These are phyloP conservation scores for Drosophila anceps DNA, from an alignment of 2,888 invertebrate species.

Conservation along the genomic window DNA sequence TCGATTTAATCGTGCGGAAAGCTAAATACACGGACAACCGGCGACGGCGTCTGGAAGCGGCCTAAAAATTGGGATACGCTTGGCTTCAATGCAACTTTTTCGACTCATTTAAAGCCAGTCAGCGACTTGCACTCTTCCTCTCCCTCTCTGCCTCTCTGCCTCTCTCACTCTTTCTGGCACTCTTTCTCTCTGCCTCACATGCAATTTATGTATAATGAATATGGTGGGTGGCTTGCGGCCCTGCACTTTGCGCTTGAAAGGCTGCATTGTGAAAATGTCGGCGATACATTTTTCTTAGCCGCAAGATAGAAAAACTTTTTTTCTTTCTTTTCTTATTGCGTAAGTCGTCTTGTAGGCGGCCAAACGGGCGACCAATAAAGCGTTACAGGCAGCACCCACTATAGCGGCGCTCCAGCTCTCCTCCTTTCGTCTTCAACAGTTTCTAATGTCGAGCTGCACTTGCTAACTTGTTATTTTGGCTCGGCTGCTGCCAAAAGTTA, in stretches of 20 bases:
- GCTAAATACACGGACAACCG: slow-evolving; percentile 70
- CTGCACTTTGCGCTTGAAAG: slow-evolving; percentile 80
- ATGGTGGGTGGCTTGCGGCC: slow-evolving; percentile 30
- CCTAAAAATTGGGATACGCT: slow-evolving; percentile 81
- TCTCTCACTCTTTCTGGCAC: not conserved
- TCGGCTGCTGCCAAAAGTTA: slow-evolving; percentile 76
- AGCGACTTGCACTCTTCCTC: not conserved
- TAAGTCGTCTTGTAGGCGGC: slow-evolving; percentile 63
- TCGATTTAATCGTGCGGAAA: slow-evolving; percentile 83
- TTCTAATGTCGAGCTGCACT: slow-evolving; percentile 75
- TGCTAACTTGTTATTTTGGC: slow-evolving; percentile 30
- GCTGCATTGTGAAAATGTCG: slow-evolving; percentile 74
- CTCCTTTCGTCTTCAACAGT: slow-evolving; percentile 27
- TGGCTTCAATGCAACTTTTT: slow-evolving; percentile 64
- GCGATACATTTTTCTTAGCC: slow-evolving; percentile 74
- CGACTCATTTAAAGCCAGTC: slow-evolving; percentile 78
- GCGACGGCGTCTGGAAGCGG: slow-evolving; percentile 69
- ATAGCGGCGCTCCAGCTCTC: not conserved
- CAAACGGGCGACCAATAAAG: slow-evolving; percentile 50
- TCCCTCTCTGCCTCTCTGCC: not conserved
- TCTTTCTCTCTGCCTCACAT: slow-evolving; percentile 50
- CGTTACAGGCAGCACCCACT: slow-evolving; percentile 16
- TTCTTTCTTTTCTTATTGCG: slow-evolving; percentile 49
- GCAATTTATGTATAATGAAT: slow-evolving; percentile 77
- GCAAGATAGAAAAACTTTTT: slow-evolving; percentile 69